Evolutionary conservation across 2,888 invertebrate genomes (phyloP).

Genomic region (Scrobipalpa atriplicella): DNA sequence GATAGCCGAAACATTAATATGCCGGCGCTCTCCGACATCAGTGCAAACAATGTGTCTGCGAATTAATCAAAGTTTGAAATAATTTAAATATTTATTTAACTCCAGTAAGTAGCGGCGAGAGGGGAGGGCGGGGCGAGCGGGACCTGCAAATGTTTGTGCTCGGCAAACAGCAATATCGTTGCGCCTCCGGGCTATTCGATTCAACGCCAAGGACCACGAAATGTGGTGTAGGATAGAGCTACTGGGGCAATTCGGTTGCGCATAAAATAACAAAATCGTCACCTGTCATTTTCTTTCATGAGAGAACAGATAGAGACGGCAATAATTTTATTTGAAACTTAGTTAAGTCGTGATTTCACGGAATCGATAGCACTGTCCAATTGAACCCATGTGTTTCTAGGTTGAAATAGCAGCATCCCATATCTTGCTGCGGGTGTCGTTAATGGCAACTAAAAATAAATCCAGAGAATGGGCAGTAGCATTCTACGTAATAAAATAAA

Average conservation of each 20-base stretch:
- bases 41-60: conserved; percentile 74
- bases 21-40: conserved; percentile 61
- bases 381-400: no score
- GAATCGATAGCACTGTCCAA: no score
- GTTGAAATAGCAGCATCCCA: no score
- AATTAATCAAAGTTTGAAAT: conserved; percentile 82
- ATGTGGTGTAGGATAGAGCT: not conserved
- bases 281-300: no score
- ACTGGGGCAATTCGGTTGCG: no score
- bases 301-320: no score
- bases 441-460: no score
- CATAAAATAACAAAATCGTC: not conserved
- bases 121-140: conserved; percentile 46
- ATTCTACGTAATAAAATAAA: no score
- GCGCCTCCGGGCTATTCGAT: conserved; percentile 62
- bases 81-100: conserved; percentile 81
- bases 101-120: conserved; percentile 73
- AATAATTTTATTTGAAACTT: no score
- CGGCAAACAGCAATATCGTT: conserved; percentile 79
- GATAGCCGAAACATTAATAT: conserved; percentile 20
- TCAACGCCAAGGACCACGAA: not conserved
- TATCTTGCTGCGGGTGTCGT: no score
- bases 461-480: no score
- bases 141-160: conserved; percentile 65
- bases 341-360: no score